phyloP scores from a whole-genome alignment of 64 coral and sea anemone species.

The Platygyra sinensis region DNA sequence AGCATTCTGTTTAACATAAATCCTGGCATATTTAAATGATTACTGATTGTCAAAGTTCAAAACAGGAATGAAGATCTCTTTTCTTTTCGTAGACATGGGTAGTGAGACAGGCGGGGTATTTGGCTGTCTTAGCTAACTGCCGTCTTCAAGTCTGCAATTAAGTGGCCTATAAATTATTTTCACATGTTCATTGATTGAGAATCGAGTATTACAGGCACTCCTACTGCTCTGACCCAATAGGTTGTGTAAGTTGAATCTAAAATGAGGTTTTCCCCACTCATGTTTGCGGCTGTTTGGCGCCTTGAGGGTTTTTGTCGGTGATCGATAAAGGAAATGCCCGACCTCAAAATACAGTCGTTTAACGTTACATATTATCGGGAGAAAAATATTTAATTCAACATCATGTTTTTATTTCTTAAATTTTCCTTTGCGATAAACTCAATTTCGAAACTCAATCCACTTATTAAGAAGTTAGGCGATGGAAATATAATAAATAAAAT shows the following conservation, averaged over 20 bases:
- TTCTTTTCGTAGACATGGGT: not conserved
- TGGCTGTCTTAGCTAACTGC: not conserved
- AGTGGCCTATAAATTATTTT: not conserved
- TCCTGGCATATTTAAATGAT: not conserved
- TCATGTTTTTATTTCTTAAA: too few relatives aligned
- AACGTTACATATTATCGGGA: not conserved
- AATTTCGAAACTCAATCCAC: too few relatives aligned
- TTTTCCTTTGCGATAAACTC: too few relatives aligned
- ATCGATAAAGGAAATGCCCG: not conserved
- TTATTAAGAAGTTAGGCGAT: too few relatives aligned
- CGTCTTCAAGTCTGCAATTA: not conserved
- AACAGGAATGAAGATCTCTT: not conserved
- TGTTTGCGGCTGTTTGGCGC: not conserved
- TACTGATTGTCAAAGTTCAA: not conserved
- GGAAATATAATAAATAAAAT: too few relatives aligned
- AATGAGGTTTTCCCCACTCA: not conserved
- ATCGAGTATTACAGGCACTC: not conserved
- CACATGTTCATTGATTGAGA: not conserved
- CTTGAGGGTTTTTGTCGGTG: not conserved
- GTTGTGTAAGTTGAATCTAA: conserved; percentile 1
- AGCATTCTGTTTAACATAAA: not conserved
- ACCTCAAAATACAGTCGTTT: not conserved
- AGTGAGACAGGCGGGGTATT: not conserved
- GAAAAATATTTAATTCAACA: too few relatives aligned
- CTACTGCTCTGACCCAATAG: not conserved